A percentile compares a stretch with the other conserved stretches of the same genome.
phyloP scores from a whole-genome alignment of 2,888 invertebrate genomes.

The Tenthredo distinguenda region DNA sequence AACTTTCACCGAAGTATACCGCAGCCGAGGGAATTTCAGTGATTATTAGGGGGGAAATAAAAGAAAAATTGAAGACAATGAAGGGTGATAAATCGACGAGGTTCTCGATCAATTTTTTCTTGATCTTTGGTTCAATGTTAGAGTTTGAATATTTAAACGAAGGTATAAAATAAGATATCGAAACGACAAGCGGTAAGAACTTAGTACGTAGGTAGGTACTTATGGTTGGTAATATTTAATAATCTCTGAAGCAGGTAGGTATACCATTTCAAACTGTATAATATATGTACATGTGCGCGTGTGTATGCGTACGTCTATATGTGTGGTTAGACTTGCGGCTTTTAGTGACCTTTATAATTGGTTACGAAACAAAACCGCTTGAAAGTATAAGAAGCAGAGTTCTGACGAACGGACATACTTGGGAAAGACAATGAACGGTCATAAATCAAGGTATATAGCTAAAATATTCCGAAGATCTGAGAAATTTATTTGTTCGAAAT shows the following conservation, averaged over 20 bases:
- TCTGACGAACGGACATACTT: not conserved
- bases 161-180: not conserved
- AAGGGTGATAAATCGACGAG: not conserved
- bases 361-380: not conserved
- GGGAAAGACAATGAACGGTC: not conserved
- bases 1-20: not conserved
- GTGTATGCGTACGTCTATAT: not conserved
- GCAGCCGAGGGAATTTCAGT: not conserved
- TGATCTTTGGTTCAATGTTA: not conserved
- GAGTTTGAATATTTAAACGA: not conserved
- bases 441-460: not conserved
- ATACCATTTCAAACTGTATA: constrained; percentile 9
- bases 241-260: not conserved
- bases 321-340: constrained; percentile 1
- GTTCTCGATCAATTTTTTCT: not conserved
- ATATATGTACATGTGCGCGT: not conserved
- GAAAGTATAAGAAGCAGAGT: constrained; percentile 2
- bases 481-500: too few species aligned
- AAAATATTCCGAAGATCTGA: not conserved
- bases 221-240: not conserved
- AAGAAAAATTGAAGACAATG: not conserved
- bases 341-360: constrained; percentile 41
- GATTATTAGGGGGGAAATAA: not conserved
- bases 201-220: not conserved
- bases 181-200: not conserved